phyloP scores from a whole-genome alignment of 2,797 vertebrate species.

The Fistularia tabacaria region DNA sequence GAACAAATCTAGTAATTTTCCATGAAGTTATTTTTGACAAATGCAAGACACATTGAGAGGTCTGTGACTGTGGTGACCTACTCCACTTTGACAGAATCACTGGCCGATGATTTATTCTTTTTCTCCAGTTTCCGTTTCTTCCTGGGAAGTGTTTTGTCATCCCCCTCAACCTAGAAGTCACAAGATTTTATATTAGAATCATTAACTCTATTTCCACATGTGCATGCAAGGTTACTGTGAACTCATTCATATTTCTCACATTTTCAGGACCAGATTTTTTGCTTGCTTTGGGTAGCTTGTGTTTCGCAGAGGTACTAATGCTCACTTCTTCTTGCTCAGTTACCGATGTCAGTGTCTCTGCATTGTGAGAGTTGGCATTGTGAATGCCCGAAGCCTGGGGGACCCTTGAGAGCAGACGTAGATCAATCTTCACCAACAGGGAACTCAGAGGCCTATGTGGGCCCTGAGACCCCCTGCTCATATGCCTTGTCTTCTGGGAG shows the following conservation, averaged over 20 bases:
- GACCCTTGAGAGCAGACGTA: constrained; percentile 79
- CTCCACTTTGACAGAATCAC: constrained; percentile 72
- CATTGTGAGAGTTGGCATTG: constrained; percentile 24
- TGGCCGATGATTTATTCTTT: constrained; percentile 63
- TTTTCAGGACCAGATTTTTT: constrained; percentile 69
- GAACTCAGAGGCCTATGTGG: constrained; percentile 6
- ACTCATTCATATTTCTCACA: constrained; percentile 25
- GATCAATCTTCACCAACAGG: constrained; percentile 85
- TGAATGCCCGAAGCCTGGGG: constrained; percentile 62
- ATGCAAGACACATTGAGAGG: neutral
- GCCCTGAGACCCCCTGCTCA: constrained; percentile 16
- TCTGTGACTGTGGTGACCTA: constrained; percentile 66
- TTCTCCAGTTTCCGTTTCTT: constrained; percentile 83
- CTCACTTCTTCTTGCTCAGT: constrained; percentile 50
- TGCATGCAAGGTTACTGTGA: neutral
- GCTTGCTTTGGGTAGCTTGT: constrained; percentile 54
- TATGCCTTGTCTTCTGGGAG: constrained; percentile 38
- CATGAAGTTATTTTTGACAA: neutral
- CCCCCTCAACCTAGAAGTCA: constrained; percentile 70
- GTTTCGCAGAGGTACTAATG: neutral
- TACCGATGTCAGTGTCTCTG: constrained; percentile 60
- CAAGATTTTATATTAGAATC: constrained; percentile 1
- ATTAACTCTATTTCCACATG: neutral
- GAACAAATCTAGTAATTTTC: too few species aligned
- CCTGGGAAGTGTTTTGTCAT: constrained; percentile 63